phyloP scores from a whole-genome alignment of 2,888 invertebrate genomes.

The Pterobdella sp. region DNA sequence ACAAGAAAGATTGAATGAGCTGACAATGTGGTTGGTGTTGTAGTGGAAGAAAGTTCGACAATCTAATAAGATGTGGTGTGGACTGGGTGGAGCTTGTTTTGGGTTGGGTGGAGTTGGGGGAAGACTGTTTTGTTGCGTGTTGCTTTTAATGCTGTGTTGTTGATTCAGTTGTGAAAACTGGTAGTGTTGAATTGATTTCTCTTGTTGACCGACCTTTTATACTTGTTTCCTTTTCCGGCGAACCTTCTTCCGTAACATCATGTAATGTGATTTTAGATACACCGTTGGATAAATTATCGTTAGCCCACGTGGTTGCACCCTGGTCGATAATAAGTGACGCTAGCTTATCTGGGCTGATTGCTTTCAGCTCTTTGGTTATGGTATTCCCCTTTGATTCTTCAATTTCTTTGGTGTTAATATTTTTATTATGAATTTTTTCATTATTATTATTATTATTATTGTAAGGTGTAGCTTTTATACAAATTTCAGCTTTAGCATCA shows the following conservation, averaged over 20 bases:
- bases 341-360: not conserved
- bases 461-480: not conserved
- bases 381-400: not conserved
- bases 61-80: conserved; percentile 48
- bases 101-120: not conserved
- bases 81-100: not conserved
- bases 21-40: conserved; percentile 63
- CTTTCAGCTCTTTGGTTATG: not conserved
- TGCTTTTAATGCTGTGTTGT: not conserved
- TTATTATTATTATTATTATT: not conserved
- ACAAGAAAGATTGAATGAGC: conserved; percentile 63
- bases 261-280: no score
- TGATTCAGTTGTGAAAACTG: not conserved
- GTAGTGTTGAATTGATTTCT: not conserved
- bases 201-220: no score
- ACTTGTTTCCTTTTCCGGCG: no score
- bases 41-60: conserved; percentile 65
- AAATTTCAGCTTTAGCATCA: no score
- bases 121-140: not conserved
- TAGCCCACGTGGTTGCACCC: not conserved
- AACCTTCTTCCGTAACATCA: no score
- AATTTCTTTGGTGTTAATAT: not conserved
- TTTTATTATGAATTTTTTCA: not conserved
- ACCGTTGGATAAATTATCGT: no score
- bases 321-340: not conserved